Conservation (phyloP, 2,888 invertebrate genomes). For the Piscicola geometra region DNA sequence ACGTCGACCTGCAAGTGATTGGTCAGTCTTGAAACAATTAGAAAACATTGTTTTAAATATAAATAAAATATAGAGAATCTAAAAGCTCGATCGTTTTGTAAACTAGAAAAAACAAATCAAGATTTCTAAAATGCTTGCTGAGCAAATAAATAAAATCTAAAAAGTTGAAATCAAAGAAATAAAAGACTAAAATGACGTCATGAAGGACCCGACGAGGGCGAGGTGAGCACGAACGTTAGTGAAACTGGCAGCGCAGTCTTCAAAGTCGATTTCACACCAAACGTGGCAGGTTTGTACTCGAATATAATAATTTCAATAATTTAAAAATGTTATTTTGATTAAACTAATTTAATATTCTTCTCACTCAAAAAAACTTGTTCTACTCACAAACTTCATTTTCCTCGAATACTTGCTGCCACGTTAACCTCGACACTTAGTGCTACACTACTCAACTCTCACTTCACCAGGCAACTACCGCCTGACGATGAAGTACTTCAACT, state of each 20-base stretch:
- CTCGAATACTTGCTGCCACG: no score
- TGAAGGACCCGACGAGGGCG: constrained; percentile 34
- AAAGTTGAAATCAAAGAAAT: background rate
- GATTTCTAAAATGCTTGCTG: background rate
- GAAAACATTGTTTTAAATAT: background rate
- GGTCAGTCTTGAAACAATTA: constrained; percentile 15
- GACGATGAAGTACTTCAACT: constrained; percentile 33
- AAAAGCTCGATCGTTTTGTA: constrained; percentile 1
- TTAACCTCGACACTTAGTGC: no score
- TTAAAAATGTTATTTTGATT: no score
- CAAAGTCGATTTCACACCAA: constrained; percentile 37
- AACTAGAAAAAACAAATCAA: background rate
- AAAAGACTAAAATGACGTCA: background rate
- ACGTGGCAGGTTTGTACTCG: constrained; percentile 37
- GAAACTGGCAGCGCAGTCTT: constrained; percentile 28
- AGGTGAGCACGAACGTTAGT: constrained; percentile 22
- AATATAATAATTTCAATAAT: no score
- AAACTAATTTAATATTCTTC: no score
- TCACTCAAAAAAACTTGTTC: no score
- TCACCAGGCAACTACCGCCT: constrained; percentile 33
- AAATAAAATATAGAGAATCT: background rate
- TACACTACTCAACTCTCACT: no score
- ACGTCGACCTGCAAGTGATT: constrained; percentile 34
- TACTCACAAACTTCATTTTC: no score
- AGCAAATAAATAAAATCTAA: background rate